Percentiles rank a stretch among this genome's conserved stretches.
Conservation (phyloP, 2,797 vertebrate genomes). For the Megaceryle alcyon region DNA sequence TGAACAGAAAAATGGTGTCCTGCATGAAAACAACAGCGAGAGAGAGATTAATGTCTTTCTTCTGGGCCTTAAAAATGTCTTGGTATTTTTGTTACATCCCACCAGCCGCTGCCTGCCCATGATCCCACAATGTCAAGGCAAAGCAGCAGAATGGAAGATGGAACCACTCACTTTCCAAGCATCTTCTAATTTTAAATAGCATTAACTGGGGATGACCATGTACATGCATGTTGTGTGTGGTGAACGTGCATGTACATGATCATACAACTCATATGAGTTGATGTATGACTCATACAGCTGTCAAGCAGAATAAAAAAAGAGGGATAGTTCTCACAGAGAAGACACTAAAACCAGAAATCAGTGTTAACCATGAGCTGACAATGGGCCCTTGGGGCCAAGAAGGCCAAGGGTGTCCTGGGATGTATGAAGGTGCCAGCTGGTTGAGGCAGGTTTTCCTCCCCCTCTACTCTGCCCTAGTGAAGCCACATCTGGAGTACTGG, state of each 20-base stretch:
- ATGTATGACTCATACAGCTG: no score
- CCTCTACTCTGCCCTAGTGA: no score
- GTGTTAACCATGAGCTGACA: no score
- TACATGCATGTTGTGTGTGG: accelerated
- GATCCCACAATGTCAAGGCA: neutral
- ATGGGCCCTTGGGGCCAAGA: no score
- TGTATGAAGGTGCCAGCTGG: no score
- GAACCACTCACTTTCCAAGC: neutral
- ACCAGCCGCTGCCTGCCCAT: neutral
- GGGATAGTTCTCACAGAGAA: neutral
- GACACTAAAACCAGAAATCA: neutral
- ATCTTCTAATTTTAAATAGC: neutral
- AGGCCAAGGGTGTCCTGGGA: no score
- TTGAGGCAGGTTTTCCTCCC: no score
- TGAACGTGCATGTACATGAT: neutral
- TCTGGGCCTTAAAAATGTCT: neutral
- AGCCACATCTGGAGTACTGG: no score
- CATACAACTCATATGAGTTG: neutral
- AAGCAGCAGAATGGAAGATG: neutral
- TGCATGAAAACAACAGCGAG: neutral
- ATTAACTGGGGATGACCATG: neutral
- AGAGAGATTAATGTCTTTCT: neutral
- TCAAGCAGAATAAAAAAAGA: neutral
- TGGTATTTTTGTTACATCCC: neutral
- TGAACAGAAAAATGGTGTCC: neutral